phyloP scores from a whole-genome alignment of 2,113 vertebrate species.

The Macquaria australasica region DNA sequence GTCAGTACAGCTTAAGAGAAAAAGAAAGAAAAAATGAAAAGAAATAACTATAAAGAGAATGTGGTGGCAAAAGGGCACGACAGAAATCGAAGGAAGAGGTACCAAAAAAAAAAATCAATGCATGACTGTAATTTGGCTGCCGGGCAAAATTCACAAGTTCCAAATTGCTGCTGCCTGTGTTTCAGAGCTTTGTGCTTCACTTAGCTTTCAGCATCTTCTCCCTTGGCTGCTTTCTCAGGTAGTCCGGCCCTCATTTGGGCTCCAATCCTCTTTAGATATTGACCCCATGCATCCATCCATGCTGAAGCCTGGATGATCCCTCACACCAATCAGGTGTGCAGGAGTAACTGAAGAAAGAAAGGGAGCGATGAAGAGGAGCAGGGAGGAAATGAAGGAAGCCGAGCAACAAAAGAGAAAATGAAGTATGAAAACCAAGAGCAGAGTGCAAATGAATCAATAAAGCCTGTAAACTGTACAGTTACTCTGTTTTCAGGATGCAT shows the following conservation, averaged over 20 bases:
- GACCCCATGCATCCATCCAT: conserved; percentile 70
- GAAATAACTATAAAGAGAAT: conserved; percentile 29
- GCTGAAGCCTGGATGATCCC: conserved; percentile 66
- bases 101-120: conserved; percentile 50
- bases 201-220: conserved; percentile 60
- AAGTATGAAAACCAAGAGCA: conserved; percentile 42
- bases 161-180: conserved; percentile 47
- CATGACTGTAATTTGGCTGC: conserved; percentile 55
- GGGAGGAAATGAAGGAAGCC: not conserved
- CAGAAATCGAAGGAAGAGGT: conserved; percentile 17
- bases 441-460: conserved; percentile 56
- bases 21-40: not conserved
- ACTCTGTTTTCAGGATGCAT: conserved; percentile 63
- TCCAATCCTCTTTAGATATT: conserved; percentile 73
- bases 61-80: conserved; percentile 17
- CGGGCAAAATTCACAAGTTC: conserved; percentile 61
- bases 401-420: conserved; percentile 40
- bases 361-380: not conserved
- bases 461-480: conserved; percentile 36
- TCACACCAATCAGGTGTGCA: conserved; percentile 57
- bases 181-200: conserved; percentile 48
- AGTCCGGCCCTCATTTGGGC: conserved; percentile 62
- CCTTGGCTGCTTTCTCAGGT: conserved; percentile 63
- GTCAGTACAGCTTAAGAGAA: conserved; percentile 9
- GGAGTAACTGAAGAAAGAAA: conserved; percentile 18